phyloP scores from a whole-genome alignment of 2,888 invertebrate species.

The Mythimna lalbum region DNA sequence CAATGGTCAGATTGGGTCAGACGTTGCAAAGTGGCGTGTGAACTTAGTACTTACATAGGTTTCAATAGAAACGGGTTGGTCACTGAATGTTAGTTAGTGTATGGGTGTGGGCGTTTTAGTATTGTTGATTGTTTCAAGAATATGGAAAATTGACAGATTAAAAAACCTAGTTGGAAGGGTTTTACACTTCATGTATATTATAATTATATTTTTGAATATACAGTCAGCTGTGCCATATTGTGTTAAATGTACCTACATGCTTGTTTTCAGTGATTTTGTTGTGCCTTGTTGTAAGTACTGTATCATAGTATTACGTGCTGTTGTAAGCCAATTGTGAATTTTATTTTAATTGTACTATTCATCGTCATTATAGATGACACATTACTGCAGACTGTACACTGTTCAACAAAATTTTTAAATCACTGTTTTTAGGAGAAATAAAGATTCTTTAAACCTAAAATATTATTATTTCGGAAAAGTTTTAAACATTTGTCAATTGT shows the following conservation, averaged over 20 bases:
- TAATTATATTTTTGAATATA: not conserved
- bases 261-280: no score
- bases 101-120: not conserved
- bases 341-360: no score
- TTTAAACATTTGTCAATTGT: not conserved
- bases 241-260: no score
- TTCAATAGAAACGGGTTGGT: conserved; percentile 32
- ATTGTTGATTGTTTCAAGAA: not conserved
- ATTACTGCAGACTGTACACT: no score
- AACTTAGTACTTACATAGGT: conserved; percentile 28
- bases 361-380: no score
- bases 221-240: no score
- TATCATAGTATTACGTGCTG: no score
- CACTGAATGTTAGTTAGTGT: conserved; percentile 4
- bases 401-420: no score
- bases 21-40: conserved; percentile 64
- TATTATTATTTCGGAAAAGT: not conserved
- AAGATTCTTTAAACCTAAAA: no score
- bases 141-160: not conserved
- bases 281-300: no score
- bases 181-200: not conserved
- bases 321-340: no score
- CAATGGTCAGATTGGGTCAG: conserved; percentile 61
- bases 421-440: no score
- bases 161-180: not conserved